Base-by-base conservation (phyloP, 2,113 vertebrate genomes). In the Chloroceryle aenea region DNA sequence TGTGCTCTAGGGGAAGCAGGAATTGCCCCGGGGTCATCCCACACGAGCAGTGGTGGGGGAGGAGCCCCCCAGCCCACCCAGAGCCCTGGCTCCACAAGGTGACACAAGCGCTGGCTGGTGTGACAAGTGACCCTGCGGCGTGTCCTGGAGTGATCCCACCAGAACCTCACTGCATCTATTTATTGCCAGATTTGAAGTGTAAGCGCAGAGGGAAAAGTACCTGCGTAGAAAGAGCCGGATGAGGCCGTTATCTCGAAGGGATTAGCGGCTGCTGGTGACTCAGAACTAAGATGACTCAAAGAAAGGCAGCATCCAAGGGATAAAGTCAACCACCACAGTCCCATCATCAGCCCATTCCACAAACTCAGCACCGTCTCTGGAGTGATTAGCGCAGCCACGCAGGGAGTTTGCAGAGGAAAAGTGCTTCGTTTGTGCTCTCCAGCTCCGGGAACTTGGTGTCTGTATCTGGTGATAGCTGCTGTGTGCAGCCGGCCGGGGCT, bases 281-380 rank as follows among this genome's bases (percentile, higher is more conserved):
- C 96, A 95, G 82, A 77, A 5, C 30, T 15, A 4, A 32, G 78
- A 94, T 96, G 95, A 95, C 78, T 96, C 96, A 97, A 96, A 95
- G 96, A 77, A 77, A 86, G 68, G 55, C 91, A 53, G 84, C 38
- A 88, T 85, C 83, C 55, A 11, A 78, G 87, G 91, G 87, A 95
- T 94, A 91, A 95, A 97, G 87, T 36, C 96, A 90, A 13, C 59
- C 36, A 3, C 43, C 56, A 9, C 1, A 1, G 81, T 26, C 74
- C 82, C 82, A 26, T 61, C 68, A 36, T 2, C 89, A 91, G 85
- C 79, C 93, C 58, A 23, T 77, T 93, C 73, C 94, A 89, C 91
- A 45, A 18, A n/a, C 42, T 92, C 96, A 86, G 96, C 93, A 68
- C 4, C 1, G 2, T 71, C 92, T 86, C 85, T 55, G 12, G 87